These are phyloP conservation scores for Pseudomyrmex dendroicus DNA, from an alignment of 1,140 invertebrate species.

Conservation along the genomic window DNA sequence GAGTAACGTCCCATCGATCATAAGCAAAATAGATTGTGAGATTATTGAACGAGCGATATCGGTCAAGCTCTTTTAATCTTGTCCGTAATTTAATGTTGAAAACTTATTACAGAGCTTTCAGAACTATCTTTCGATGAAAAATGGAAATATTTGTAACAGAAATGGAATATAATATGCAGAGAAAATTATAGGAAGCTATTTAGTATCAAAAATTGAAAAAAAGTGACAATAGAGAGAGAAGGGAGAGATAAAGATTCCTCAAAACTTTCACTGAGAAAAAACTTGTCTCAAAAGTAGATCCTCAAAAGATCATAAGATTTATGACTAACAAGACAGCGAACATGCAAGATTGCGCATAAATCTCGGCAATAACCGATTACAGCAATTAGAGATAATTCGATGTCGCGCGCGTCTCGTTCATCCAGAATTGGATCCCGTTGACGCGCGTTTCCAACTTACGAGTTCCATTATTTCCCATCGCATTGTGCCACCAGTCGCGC, in stretches of 20 bases:
- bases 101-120: neutral
- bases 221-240: neutral
- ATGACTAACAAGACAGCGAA: neutral
- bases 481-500: conserved; percentile 57
- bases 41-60: conserved; percentile 26
- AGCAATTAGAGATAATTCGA: neutral
- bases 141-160: neutral
- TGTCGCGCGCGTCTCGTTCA: neutral
- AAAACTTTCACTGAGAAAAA: neutral
- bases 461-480: conserved; percentile 60
- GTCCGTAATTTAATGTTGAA: neutral
- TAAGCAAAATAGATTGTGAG: conserved; percentile 44
- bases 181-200: neutral
- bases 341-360: neutral
- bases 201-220: neutral
- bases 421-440: conserved; percentile 19
- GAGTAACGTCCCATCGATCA: conserved; percentile 43
- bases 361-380: neutral
- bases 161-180: too few relatives aligned
- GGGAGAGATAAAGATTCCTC: too few relatives aligned
- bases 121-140: neutral
- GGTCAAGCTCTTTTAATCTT: conserved; percentile 18
- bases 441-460: conserved; percentile 32
- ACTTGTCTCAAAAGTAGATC: neutral
- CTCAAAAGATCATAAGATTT: neutral